Percentiles rank a stretch among this genome's conserved stretches.
These are phyloP conservation scores for Danionella dracula DNA, from an alignment of 2,797 vertebrate genomes.

Conservation along the genomic window DNA sequence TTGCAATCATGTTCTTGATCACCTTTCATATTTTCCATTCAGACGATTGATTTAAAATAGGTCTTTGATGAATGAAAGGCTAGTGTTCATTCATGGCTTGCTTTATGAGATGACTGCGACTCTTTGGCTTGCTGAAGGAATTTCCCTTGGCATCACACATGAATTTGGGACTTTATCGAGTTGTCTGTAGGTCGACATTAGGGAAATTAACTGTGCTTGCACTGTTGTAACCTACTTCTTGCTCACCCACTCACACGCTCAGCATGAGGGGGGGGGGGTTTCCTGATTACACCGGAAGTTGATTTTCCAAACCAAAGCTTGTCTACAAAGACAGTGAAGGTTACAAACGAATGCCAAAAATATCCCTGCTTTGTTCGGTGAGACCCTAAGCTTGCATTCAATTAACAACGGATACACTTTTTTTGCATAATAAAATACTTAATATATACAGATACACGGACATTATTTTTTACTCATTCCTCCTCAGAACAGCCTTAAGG, in stretches of 20 bases:
- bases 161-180: not conserved
- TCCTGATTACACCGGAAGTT: conserved; percentile 42
- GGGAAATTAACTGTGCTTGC: conserved; percentile 28
- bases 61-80: conserved; percentile 25
- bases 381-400: not conserved
- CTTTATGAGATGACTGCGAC: not conserved
- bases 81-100: not conserved
- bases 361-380: not conserved
- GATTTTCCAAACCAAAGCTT: conserved; percentile 14
- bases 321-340: conserved; percentile 6
- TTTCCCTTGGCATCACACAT: conserved; percentile 23
- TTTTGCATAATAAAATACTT: too few relatives aligned
- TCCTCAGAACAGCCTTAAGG: too few relatives aligned
- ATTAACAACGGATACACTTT: too few relatives aligned
- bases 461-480: too few relatives aligned
- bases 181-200: conserved; percentile 12
- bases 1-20: too few relatives aligned
- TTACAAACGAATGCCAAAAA: conserved; percentile 10
- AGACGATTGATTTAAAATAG: not conserved
- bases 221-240: conserved; percentile 30
- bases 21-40: not conserved
- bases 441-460: too few relatives aligned
- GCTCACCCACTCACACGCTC: conserved; percentile 1
- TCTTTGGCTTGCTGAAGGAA: conserved; percentile 22
- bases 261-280: conserved; percentile 26